Evolutionary conservation across 1,140 invertebrate species (phyloP).

Genomic region (Neuroterus valhalla): DNA sequence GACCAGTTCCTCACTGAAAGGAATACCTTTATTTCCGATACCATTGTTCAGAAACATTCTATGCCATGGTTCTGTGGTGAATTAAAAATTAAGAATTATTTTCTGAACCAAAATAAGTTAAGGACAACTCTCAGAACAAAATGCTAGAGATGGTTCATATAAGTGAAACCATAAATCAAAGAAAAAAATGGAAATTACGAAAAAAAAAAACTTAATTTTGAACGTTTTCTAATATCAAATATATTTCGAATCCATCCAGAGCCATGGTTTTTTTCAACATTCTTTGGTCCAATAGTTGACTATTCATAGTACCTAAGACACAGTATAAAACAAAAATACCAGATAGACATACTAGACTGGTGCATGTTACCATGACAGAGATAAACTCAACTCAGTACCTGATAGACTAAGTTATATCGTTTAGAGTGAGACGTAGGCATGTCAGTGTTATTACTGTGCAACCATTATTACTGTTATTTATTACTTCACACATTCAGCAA

Average conservation of each 20-base stretch:
- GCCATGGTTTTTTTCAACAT: constrained; percentile 30
- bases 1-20: too few relatives aligned
- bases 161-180: neutral
- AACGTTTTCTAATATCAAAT: neutral
- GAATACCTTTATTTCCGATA: too few relatives aligned
- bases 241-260: constrained; percentile 20
- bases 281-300: constrained; percentile 32
- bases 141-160: too few relatives aligned
- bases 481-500: constrained; percentile 71
- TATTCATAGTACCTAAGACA: constrained; percentile 44
- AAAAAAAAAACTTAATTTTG: neutral
- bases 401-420: constrained; percentile 75
- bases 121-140: too few relatives aligned
- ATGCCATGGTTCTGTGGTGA: neutral
- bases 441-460: constrained; percentile 73
- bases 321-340: constrained; percentile 47
- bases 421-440: constrained; percentile 72
- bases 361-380: constrained; percentile 76
- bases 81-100: neutral
- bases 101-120: too few relatives aligned
- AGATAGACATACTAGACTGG: constrained; percentile 69
- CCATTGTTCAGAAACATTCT: neutral
- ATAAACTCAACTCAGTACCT: constrained; percentile 73
- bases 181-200: neutral
- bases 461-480: constrained; percentile 71